Evolutionary conservation across 92 coral and sea anemone genomes (phyloP).

Genomic region (Palythoa caribaeorum): DNA sequence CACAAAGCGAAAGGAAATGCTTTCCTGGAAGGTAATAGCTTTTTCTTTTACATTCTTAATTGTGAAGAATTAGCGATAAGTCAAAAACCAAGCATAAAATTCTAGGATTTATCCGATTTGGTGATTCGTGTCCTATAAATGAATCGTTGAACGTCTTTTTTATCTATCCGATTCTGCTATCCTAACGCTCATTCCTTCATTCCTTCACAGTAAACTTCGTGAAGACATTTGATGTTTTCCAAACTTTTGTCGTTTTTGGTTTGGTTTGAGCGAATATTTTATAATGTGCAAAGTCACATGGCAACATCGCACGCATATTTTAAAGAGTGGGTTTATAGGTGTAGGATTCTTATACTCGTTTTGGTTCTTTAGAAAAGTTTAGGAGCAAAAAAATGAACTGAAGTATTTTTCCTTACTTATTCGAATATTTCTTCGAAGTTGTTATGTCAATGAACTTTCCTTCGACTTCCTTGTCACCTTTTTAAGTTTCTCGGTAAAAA

Average conservation of each 20-base stretch:
- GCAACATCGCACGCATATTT: conserved; percentile 3
- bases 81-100: neutral
- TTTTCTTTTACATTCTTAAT: neutral
- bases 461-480: neutral
- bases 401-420: neutral
- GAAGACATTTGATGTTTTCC: conserved; percentile 1
- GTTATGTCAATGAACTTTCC: neutral
- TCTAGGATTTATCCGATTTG: conserved; percentile 2
- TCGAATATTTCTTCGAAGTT: neutral
- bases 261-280: neutral
- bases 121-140: neutral
- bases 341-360: neutral
- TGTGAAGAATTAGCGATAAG: conserved; percentile 5
- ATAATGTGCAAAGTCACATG: neutral
- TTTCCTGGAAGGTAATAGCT: neutral
- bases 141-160: neutral
- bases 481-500: too few relatives aligned
- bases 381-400: neutral
- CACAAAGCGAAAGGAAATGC: neutral
- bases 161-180: neutral
- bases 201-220: neutral
- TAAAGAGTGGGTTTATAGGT: neutral
- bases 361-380: neutral
- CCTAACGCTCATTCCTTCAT: conserved; percentile 2
- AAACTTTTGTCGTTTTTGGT: conserved; percentile 10